Evolutionary conservation across 2,797 vertebrate genomes (phyloP).

Genomic region (Cossypha dichroa): DNA sequence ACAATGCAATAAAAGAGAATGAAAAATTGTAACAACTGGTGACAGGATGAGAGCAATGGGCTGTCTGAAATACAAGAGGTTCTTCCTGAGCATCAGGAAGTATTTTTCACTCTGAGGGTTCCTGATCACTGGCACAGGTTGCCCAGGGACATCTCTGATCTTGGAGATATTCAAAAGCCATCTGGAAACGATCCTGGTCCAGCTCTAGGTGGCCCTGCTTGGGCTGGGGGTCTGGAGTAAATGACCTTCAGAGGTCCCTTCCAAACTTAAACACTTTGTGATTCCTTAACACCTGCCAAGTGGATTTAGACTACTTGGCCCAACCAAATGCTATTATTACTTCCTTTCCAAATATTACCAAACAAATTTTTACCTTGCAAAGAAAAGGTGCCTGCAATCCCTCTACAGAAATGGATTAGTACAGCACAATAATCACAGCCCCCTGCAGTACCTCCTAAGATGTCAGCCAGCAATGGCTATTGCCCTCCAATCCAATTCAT

Average conservation of each 20-base stretch:
- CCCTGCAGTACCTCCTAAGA: not conserved
- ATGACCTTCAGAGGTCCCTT: not conserved
- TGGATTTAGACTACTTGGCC: not conserved
- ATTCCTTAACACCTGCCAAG: not conserved
- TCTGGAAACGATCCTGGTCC: not conserved
- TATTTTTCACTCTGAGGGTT: not conserved
- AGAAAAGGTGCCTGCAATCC: not conserved
- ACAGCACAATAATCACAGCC: not conserved
- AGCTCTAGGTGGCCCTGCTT: not conserved
- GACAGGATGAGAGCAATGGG: not conserved
- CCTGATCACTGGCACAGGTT: not conserved
- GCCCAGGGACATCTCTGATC: not conserved
- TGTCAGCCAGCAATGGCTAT: not conserved
- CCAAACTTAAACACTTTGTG: not conserved
- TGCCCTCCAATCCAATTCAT: not conserved
- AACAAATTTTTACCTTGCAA: not conserved
- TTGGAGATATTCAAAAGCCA: not conserved
- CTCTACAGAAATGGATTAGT: not conserved
- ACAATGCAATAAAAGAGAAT: not conserved
- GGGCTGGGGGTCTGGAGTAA: not conserved
- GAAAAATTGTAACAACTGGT: not conserved
- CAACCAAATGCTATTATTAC: not conserved
- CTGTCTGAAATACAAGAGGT: not conserved
- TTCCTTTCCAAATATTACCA: accelerated
- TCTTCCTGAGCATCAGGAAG: not conserved